These are phyloP conservation scores for Dynastes tityus DNA, from an alignment of 2,888 invertebrate species.

Conservation along the genomic window DNA sequence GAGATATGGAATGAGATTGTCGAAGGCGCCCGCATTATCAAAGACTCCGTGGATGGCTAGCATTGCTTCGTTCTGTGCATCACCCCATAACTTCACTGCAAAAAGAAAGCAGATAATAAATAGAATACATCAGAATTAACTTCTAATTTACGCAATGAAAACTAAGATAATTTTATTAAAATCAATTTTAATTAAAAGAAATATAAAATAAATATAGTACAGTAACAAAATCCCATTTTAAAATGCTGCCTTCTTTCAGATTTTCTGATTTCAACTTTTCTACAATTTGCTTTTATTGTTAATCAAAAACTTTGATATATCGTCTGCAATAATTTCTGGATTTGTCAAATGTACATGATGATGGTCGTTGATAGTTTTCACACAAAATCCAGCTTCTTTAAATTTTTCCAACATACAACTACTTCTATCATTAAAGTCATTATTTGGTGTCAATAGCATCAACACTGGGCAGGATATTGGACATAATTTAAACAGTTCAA, in stretches of 20 bases:
- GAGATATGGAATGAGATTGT: constrained; percentile 74
- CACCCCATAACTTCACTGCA: constrained; percentile 77
- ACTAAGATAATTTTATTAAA: neutral
- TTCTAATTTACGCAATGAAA: neutral
- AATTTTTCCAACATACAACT: constrained; percentile 29
- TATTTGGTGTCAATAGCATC: constrained; percentile 44
- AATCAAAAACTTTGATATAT: constrained; percentile 38
- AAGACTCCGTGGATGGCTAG: constrained; percentile 75
- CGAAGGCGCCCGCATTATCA: constrained; percentile 77
- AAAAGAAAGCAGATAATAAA: constrained; percentile 1
- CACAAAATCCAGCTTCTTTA: constrained; percentile 38
- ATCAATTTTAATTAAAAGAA: neutral
- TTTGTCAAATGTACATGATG: constrained; percentile 47
- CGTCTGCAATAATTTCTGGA: constrained; percentile 37
- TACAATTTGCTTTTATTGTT: constrained; percentile 11
- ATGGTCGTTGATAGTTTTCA: constrained; percentile 45
- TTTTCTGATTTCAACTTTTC: neutral
- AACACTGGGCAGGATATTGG: constrained; percentile 46
- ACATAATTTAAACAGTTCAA: constrained; percentile 26
- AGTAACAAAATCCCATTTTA: neutral
- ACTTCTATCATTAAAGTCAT: constrained; percentile 27
- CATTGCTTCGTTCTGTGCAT: constrained; percentile 72
- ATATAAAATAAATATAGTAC: neutral
- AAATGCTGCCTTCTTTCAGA: no score
- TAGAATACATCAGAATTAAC: neutral